Conservation (phyloP, 2,888 invertebrate genomes). For the Gari tellinella region DNA sequence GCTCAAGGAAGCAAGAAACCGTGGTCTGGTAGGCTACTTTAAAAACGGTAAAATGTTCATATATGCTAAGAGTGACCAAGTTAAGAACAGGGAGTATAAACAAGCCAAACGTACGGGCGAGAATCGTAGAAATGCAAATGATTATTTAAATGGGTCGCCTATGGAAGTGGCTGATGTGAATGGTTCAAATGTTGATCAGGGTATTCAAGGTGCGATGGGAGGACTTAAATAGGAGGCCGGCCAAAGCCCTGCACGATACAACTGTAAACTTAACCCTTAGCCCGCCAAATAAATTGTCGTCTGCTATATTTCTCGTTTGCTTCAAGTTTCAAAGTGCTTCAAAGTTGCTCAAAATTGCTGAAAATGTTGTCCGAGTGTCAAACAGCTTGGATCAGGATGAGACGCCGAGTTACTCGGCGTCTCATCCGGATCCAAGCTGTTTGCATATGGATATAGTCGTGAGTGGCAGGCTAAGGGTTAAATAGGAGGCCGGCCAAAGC, state of each 20-base stretch:
- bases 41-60: background rate
- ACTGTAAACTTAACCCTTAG: background rate
- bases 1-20: background rate
- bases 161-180: background rate
- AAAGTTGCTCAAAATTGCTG: too few species aligned
- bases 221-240: slow-evolving; percentile 9
- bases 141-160: background rate
- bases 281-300: too few species aligned
- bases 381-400: too few species aligned
- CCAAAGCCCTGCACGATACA: slow-evolving; percentile 17
- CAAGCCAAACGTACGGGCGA: background rate
- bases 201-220: background rate
- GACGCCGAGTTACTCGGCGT: too few species aligned
- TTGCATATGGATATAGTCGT: too few species aligned
- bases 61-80: background rate
- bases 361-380: too few species aligned
- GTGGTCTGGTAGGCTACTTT: background rate
- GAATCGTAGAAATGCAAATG: background rate
- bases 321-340: too few species aligned
- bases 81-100: background rate
- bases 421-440: too few species aligned
- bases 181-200: background rate
- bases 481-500: too few species aligned
- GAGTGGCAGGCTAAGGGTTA: too few species aligned
- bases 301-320: too few species aligned